Conservation (phyloP, 2,797 vertebrate species). For the Fundulus diaphanus region DNA sequence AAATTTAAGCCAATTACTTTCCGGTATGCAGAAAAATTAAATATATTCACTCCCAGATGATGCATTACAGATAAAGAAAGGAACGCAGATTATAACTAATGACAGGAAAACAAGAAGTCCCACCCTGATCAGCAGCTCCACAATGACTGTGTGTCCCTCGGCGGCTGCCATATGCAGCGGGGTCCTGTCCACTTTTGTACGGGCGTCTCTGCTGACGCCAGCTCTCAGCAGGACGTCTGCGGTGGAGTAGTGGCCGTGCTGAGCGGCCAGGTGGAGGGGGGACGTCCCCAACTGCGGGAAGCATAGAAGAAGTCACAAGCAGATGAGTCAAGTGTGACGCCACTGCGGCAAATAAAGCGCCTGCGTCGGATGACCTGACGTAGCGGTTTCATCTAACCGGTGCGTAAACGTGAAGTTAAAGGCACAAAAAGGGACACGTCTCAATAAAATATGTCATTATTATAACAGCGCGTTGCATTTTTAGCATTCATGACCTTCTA, state of each 20-base stretch:
- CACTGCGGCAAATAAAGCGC: background rate
- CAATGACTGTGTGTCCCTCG: conserved; percentile 87
- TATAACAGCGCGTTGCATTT: background rate
- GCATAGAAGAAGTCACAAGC: background rate
- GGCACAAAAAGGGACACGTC: background rate
- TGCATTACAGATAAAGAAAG: background rate
- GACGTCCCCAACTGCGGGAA: conserved; percentile 88
- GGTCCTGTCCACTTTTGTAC: conserved; percentile 94
- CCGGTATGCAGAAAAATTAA: too few species aligned
- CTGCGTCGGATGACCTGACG: background rate
- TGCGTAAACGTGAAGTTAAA: background rate
- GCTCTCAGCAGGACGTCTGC: conserved; percentile 91
- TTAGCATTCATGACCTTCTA: background rate
- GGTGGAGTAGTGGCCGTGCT: conserved; percentile 91
- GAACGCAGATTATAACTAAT: background rate
- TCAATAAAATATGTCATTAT: background rate
- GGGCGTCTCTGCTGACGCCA: conserved; percentile 91
- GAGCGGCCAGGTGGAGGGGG: conserved; percentile 91
- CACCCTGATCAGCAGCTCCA: conserved; percentile 90
- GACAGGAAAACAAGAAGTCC: background rate
- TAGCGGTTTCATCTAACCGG: background rate
- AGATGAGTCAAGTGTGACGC: background rate
- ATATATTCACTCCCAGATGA: background rate
- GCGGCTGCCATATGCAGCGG: conserved; percentile 93
- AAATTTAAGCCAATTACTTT: background rate